A percentile compares a stretch with the other conserved stretches of the same genome.
These are phyloP conservation scores for Symphodus melops DNA, from an alignment of 2,113 vertebrate genomes.

Conservation along the genomic window DNA sequence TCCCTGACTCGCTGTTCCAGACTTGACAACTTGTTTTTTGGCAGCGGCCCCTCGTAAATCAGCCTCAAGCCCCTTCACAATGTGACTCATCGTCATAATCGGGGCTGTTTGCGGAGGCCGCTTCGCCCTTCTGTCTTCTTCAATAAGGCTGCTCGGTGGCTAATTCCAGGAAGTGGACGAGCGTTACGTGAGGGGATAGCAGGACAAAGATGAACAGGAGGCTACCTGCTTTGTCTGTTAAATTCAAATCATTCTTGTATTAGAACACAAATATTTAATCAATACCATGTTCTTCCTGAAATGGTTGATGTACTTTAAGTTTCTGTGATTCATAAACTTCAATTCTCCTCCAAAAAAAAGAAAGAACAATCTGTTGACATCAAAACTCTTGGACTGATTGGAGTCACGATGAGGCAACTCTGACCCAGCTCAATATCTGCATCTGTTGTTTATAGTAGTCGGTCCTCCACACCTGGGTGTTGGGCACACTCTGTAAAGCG, in stretches of 20 bases:
- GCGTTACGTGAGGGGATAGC: slow-evolving; percentile 36
- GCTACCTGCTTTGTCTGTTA: slow-evolving; percentile 3
- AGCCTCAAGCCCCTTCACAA: slow-evolving; percentile 50
- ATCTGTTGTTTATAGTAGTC: slow-evolving; percentile 34
- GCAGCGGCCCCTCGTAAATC: slow-evolving; percentile 72
- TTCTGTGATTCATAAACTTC: neutral
- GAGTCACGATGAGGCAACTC: neutral
- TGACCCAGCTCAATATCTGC: slow-evolving; percentile 42
- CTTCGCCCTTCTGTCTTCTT: slow-evolving; percentile 32
- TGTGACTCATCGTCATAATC: slow-evolving; percentile 67
- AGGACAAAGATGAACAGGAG: slow-evolving; percentile 8
- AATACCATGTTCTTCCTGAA: no score
- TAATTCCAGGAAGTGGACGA: slow-evolving; percentile 66
- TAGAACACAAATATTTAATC: neutral
- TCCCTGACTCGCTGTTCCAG: slow-evolving; percentile 73
- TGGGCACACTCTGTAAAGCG: slow-evolving; percentile 77
- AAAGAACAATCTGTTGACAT: neutral
- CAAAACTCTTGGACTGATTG: no score
- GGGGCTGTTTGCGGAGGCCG: slow-evolving; percentile 49
- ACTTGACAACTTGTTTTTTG: slow-evolving; percentile 79
- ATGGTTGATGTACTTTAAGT: no score
- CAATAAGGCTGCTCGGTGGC: slow-evolving; percentile 1
- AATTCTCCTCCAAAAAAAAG: neutral
- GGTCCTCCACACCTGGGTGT: slow-evolving; percentile 74
- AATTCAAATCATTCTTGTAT: neutral